Base-by-base conservation (phyloP, 1,140 invertebrate genomes). In the Drosophila guanche region DNA sequence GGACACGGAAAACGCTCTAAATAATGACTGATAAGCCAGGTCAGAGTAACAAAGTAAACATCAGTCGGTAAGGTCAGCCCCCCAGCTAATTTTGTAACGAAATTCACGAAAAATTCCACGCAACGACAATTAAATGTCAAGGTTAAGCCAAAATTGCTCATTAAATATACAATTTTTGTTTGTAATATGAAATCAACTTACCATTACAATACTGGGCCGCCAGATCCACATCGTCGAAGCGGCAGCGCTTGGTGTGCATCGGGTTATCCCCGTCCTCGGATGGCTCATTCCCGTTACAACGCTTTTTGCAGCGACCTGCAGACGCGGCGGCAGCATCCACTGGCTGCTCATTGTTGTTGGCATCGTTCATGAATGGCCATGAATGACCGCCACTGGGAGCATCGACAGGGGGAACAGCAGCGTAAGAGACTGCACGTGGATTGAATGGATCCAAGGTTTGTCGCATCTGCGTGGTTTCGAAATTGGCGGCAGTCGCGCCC, bases 191-290 rank as follows among this genome's bases (percentile, higher is more conserved):
- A 51, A 37, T 66, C 70, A 58, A 76, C 60, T 80, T 78, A 86
- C 89, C 89, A 68, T 90, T 90, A 66, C 80, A 90, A 80, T 89
- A 90, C 67, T 90, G 89, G 40, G 89, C 89, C 22, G 81, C 72
- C 42, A 89, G 55, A 54, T 90, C 89, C 33, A 43, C 75, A 58
- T 90, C 80, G 56, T 90, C 89, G 37, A 72, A 90, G 56, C 89
- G 89, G 52, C 89, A 90, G 12, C 89, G 84, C 63, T 90, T 90
- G 53, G 85, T 83, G 42, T 71, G 56, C 46, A 71, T 71, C 51
- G 67, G 61, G 16, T 67, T 84, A 27, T 83, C 79, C 52, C 68
- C 59, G 42, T 86, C 76, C 54, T 56, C 68, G n/a, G 63, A 33
- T 25, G 23, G 48, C 3, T 45, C 72, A 41, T 56, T 67, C 14